A percentile compares a stretch with the other conserved stretches of the same genome.
These are phyloP conservation scores for Sphaeramia orbicularis DNA, from an alignment of 2,797 vertebrate species.

Conservation along the genomic window DNA sequence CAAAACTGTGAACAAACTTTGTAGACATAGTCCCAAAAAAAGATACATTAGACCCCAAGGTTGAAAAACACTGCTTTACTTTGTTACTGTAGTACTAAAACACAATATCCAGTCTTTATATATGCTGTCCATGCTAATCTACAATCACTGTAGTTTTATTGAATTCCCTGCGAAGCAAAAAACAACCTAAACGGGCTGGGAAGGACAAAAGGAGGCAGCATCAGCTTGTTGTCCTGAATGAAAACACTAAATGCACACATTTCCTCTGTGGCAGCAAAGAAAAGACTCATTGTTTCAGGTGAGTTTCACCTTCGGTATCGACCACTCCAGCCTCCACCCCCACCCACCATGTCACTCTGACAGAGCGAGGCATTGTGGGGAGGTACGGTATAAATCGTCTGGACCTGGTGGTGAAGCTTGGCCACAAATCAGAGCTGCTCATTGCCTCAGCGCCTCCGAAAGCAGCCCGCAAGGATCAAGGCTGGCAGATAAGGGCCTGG, in stretches of 20 bases:
- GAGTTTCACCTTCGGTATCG: slow-evolving; percentile 76
- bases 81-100: neutral
- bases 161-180: slow-evolving; percentile 42
- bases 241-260: slow-evolving; percentile 54
- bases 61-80: too few species aligned
- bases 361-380: slow-evolving; percentile 62
- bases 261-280: slow-evolving; percentile 63
- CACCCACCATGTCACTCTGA: slow-evolving; percentile 31
- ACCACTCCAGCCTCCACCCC: slow-evolving; percentile 33
- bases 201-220: slow-evolving; percentile 45
- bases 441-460: slow-evolving; percentile 28
- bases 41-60: too few species aligned
- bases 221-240: slow-evolving; percentile 35
- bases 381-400: slow-evolving; percentile 47
- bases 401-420: slow-evolving; percentile 26
- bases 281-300: slow-evolving; percentile 78
- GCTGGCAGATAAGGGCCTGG: slow-evolving; percentile 37
- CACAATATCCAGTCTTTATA: neutral
- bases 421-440: slow-evolving; percentile 66
- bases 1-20: too few species aligned
- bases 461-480: slow-evolving; percentile 52
- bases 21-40: too few species aligned
- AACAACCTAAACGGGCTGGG: slow-evolving; percentile 35
- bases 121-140: slow-evolving; percentile 7
- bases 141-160: slow-evolving; percentile 27